Evolutionary conservation across 2,113 vertebrate species (phyloP).

Genomic region (Sinosuthora webbiana): DNA sequence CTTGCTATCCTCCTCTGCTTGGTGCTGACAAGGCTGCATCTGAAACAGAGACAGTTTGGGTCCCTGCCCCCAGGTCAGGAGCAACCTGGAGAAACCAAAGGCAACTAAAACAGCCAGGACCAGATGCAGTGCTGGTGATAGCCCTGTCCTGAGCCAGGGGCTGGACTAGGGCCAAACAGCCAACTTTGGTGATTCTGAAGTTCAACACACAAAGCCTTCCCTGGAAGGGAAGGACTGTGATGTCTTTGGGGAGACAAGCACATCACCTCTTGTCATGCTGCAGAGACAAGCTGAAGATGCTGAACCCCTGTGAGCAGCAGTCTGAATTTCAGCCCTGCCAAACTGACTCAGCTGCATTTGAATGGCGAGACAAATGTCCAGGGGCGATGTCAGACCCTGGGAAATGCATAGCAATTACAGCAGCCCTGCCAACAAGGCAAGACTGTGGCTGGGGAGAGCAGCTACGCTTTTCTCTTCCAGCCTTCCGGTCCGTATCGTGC

Average conservation of each 20-base stretch:
- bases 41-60: background rate
- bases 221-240: background rate
- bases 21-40: background rate
- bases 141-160: background rate
- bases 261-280: rapidly evolving
- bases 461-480: background rate
- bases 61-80: background rate
- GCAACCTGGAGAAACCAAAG: background rate
- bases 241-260: background rate
- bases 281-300: background rate
- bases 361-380: background rate
- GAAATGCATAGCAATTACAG: background rate
- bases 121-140: background rate
- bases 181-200: background rate
- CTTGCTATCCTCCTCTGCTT: background rate
- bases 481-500: rapidly evolving
- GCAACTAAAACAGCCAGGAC: background rate
- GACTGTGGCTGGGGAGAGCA: background rate
- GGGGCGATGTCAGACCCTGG: background rate
- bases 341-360: background rate
- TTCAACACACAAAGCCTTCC: background rate
- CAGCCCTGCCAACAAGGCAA: background rate
- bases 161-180: background rate
- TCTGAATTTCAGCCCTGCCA: background rate
- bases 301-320: background rate